These are phyloP conservation scores for Schizotus pectinicornis DNA, from an alignment of 2,888 invertebrate species.

Conservation along the genomic window DNA sequence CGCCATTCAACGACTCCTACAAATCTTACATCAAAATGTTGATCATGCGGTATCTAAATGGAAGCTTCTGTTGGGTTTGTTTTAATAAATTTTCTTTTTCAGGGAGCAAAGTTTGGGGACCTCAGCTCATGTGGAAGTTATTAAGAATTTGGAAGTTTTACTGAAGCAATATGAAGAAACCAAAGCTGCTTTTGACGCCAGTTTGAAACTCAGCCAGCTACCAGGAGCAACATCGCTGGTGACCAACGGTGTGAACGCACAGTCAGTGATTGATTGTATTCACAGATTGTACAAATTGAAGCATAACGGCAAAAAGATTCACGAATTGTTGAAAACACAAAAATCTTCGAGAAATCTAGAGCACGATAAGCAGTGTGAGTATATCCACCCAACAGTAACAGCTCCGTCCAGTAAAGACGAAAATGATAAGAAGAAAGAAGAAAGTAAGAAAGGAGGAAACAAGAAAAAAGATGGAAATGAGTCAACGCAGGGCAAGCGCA, in stretches of 20 bases:
- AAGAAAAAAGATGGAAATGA: too few relatives aligned
- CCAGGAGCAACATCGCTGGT: slow-evolving; percentile 4
- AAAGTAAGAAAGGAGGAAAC: background rate
- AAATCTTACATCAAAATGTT: slow-evolving; percentile 49
- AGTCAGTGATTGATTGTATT: slow-evolving; percentile 38
- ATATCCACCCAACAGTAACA: slow-evolving; percentile 29
- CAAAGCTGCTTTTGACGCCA: slow-evolving; percentile 40
- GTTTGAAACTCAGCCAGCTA: slow-evolving; percentile 28
- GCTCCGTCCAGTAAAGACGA: too few relatives aligned
- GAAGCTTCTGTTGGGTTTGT: background rate
- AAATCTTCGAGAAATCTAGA: slow-evolving; percentile 40
- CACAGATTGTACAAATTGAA: slow-evolving; percentile 42
- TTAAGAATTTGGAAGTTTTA: slow-evolving; percentile 39
- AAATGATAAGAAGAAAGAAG: background rate
- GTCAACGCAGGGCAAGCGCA: too few relatives aligned
- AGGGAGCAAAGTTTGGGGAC: slow-evolving; percentile 43
- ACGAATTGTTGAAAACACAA: slow-evolving; percentile 44
- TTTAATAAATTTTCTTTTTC: slow-evolving; percentile 19
- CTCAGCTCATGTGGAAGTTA: slow-evolving; percentile 31
- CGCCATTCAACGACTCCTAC: slow-evolving; percentile 51
- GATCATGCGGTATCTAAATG: slow-evolving; percentile 43
- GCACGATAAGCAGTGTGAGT: slow-evolving; percentile 36
- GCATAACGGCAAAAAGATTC: slow-evolving; percentile 45
- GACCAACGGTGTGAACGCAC: background rate
- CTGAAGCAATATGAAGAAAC: slow-evolving; percentile 41